phyloP scores from a whole-genome alignment of 1,140 invertebrate species.

The Drosophila virilis region DNA sequence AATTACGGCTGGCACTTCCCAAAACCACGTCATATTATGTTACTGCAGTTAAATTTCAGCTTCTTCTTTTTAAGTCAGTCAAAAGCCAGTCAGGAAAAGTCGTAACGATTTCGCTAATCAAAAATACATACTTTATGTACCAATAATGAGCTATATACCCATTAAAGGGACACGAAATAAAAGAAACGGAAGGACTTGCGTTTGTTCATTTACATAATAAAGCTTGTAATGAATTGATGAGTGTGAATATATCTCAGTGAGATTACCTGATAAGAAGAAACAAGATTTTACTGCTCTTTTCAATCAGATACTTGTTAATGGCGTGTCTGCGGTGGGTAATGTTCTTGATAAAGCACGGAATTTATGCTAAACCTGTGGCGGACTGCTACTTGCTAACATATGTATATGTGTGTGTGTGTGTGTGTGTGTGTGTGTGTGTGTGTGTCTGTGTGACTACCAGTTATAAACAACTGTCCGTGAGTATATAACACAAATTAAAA shows the following conservation, averaged over 20 bases:
- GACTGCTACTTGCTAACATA: slow-evolving; percentile 1
- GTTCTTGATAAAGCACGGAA: slow-evolving; percentile 29
- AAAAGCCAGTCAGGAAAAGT: no score
- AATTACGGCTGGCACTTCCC: no score
- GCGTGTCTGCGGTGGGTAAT: slow-evolving; percentile 27
- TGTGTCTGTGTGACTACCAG: slow-evolving; percentile 34
- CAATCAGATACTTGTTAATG: slow-evolving; percentile 28
- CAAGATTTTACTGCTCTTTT: slow-evolving; percentile 41
- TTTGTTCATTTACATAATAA: neutral
- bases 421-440: slow-evolving; percentile 13
- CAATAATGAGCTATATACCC: neutral
- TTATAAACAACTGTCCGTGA: slow-evolving; percentile 70
- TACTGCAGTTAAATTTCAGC: no score
- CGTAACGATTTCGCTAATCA: no score
- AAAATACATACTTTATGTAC: neutral
- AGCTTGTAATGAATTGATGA: slow-evolving; percentile 19
- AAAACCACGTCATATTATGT: no score
- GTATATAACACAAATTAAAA: slow-evolving; percentile 82
- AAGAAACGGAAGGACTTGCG: slow-evolving; percentile 3
- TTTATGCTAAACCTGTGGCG: neutral
- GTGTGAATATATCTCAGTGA: slow-evolving; percentile 18
- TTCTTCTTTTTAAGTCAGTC: no score
- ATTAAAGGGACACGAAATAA: neutral
- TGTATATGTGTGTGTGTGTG: slow-evolving; percentile 17
- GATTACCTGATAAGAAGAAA: slow-evolving; percentile 12